A percentile compares a stretch with the other conserved stretches of the same genome.
Conservation (phyloP, 2,113 vertebrate genomes). For the Boulengeromyrus knoepffleri region DNA sequence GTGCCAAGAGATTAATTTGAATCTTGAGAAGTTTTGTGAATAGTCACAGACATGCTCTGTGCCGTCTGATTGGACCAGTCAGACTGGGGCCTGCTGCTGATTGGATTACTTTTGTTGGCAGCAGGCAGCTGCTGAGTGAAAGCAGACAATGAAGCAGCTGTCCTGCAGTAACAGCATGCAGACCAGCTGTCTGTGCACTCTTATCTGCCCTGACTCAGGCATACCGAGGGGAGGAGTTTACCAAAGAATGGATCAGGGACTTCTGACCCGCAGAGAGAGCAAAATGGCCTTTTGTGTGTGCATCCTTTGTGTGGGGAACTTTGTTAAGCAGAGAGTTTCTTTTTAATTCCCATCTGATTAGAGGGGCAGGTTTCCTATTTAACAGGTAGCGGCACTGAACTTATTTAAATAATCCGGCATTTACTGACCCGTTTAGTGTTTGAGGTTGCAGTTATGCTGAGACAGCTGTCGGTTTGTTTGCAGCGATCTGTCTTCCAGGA, state of each 20-base stretch:
- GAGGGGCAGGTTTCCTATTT: constrained; percentile 50
- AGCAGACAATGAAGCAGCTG: constrained; percentile 99
- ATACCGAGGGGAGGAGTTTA: constrained; percentile 84
- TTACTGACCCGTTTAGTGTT: constrained; percentile 30
- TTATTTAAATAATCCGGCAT: constrained; percentile 39
- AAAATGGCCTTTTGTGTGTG: constrained; percentile 63
- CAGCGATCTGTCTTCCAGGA: constrained; percentile 91
- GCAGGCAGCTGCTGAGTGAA: constrained; percentile 81
- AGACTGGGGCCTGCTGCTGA: constrained; percentile 55
- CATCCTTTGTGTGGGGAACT: constrained; percentile 73
- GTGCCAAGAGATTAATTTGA: constrained; percentile 72
- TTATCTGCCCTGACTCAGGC: constrained; percentile 93
- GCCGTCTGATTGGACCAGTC: constrained; percentile 61
- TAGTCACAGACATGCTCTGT: constrained; percentile 90
- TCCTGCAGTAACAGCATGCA: constrained; percentile 92
- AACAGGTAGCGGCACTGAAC: constrained; percentile 45
- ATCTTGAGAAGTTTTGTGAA: constrained; percentile 74
- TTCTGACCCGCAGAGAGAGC: constrained; percentile 88
- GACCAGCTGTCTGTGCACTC: constrained; percentile 95
- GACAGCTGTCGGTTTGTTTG: constrained; percentile 28
- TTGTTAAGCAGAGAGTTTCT: constrained; percentile 72
- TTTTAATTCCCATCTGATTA: constrained; percentile 54
- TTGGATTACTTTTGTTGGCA: constrained; percentile 91
- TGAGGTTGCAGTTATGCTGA: constrained; percentile 23
- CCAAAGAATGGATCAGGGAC: constrained; percentile 80